Evolutionary conservation across 23 tunicate genomes (phyloP).

Genomic region (Aplidium turbinatum): DNA sequence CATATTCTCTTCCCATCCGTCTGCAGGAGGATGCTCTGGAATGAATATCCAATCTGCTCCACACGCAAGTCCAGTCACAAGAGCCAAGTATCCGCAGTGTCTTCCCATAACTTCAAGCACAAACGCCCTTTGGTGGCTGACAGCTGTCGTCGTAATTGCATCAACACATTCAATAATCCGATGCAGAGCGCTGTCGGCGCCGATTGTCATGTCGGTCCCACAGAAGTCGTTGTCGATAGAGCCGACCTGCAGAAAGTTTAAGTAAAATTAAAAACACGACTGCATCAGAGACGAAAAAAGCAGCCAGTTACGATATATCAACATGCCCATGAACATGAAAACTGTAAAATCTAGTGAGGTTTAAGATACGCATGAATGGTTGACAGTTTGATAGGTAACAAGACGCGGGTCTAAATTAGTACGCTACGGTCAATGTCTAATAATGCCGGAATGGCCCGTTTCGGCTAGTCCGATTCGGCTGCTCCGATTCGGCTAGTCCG

Average conservation of each 20-base stretch:
- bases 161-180: conserved; percentile 93
- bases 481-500: too few species aligned
- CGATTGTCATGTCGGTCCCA: conserved; percentile 99
- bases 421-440: too few species aligned
- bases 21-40: conserved; percentile 93
- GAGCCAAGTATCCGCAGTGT: conserved; percentile 92
- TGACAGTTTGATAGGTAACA: too few species aligned
- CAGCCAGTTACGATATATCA: too few species aligned
- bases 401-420: too few species aligned
- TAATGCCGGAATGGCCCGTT: too few species aligned
- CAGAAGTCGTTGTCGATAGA: conserved; percentile 99
- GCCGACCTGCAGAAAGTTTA: conserved; percentile 55
- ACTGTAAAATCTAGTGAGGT: too few species aligned
- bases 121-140: conserved; percentile 96
- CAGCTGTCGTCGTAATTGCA: conserved; percentile 95
- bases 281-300: neutral
- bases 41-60: conserved; percentile 98
- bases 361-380: too few species aligned
- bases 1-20: conserved; percentile 89
- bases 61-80: conserved; percentile 89
- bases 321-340: too few species aligned
- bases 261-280: too few species aligned
- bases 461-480: too few species aligned
- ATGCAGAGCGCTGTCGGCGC: conserved; percentile 92
- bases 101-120: conserved; percentile 99